These are phyloP conservation scores for Ormyrus nitidulus DNA, from an alignment of 2,888 invertebrate genomes.

Conservation along the genomic window DNA sequence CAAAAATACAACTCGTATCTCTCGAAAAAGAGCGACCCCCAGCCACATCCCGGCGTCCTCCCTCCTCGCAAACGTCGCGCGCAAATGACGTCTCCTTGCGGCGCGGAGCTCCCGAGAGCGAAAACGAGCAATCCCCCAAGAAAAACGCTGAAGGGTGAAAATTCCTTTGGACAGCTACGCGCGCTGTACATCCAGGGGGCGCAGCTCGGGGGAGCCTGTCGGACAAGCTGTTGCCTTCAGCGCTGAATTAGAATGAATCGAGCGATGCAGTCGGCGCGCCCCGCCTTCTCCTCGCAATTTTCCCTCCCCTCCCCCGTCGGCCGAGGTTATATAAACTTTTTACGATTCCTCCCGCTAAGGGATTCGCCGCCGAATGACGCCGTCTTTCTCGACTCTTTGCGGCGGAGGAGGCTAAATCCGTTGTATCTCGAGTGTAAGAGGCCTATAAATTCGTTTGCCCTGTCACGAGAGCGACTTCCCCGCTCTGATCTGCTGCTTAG, in stretches of 20 bases:
- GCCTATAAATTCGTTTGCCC: slow-evolving; percentile 74
- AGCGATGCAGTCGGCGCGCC: slow-evolving; percentile 10
- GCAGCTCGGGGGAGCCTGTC: slow-evolving; percentile 46
- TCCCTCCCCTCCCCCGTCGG: slow-evolving; percentile 21
- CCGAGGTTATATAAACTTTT: slow-evolving; percentile 73
- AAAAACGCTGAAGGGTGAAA: slow-evolving; percentile 38
- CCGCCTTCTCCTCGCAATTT: slow-evolving; percentile 12
- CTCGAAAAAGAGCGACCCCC: too few species aligned
- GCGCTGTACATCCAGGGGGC: background rate
- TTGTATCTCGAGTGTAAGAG: slow-evolving; percentile 72
- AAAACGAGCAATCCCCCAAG: slow-evolving; percentile 5
- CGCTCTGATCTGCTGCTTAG: slow-evolving; percentile 68
- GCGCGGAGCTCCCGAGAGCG: too few species aligned
- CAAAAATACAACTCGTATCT: too few species aligned
- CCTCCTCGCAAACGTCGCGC: too few species aligned
- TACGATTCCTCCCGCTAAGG: slow-evolving; percentile 67
- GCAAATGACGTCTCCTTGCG: too few species aligned
- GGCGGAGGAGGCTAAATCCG: slow-evolving; percentile 69
- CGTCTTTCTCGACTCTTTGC: slow-evolving; percentile 39
- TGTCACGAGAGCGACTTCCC: slow-evolving; percentile 65
- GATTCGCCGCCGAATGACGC: slow-evolving; percentile 57
- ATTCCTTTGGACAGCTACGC: slow-evolving; percentile 39
- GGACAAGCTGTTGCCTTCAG: slow-evolving; percentile 57
- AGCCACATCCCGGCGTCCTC: too few species aligned
- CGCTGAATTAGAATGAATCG: slow-evolving; percentile 57